These are phyloP conservation scores for Cavia porcellus DNA, from an alignment of 2,113 vertebrate species.

Conservation along the genomic window DNA sequence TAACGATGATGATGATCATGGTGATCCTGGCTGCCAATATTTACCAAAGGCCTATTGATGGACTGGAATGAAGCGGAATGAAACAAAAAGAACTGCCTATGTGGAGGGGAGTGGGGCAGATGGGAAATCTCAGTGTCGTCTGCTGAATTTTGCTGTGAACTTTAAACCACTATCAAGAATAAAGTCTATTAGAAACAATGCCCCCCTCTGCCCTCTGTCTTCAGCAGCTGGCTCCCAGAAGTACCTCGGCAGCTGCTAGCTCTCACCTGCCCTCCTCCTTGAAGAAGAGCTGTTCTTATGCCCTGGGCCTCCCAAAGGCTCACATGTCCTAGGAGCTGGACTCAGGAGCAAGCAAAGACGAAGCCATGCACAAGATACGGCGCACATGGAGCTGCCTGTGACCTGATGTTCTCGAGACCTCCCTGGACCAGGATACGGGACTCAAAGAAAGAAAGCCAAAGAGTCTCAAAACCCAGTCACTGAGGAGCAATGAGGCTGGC, in stretches of 20 bases:
- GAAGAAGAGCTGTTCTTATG: neutral
- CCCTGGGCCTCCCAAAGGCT: neutral
- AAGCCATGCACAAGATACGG: neutral
- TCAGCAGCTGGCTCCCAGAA: neutral
- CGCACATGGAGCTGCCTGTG: neutral
- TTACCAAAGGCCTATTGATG: neutral
- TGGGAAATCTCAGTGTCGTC: neutral
- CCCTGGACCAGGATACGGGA: neutral
- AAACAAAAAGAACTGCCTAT: neutral
- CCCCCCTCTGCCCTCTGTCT: neutral
- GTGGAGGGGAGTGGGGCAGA: rapidly evolving
- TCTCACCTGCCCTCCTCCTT: neutral
- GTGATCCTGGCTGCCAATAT: neutral
- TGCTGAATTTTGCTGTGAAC: neutral
- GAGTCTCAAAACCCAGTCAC: neutral
- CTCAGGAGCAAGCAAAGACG: neutral
- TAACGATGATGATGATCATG: neutral
- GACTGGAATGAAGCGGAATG: neutral
- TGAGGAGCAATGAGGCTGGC: neutral
- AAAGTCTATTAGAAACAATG: neutral
- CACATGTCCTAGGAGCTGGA: neutral
- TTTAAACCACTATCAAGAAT: neutral
- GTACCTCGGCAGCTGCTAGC: neutral
- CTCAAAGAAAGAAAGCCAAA: neutral
- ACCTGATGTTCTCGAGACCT: neutral